A percentile compares a stretch with the other conserved stretches of the same genome.
These are phyloP conservation scores for Montipora cactus DNA, from an alignment of 64 coral and sea anemone genomes.

Conservation along the genomic window DNA sequence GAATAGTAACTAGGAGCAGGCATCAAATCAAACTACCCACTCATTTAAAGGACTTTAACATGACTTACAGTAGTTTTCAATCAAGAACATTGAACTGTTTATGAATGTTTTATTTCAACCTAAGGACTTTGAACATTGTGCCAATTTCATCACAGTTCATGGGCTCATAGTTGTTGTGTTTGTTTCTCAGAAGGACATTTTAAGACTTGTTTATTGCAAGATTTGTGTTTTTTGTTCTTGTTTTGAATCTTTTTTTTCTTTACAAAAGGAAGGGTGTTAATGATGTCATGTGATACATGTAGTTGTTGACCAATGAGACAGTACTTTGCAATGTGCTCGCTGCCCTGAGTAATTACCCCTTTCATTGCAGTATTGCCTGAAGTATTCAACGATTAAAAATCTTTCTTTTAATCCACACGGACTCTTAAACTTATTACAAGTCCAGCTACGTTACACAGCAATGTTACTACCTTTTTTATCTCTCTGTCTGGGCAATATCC, in stretches of 20 bases:
- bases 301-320: not conserved
- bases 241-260: not conserved
- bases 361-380: no score
- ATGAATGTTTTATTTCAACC: not conserved
- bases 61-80: not conserved
- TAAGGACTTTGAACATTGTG: not conserved
- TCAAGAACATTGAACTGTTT: not conserved
- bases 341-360: no score
- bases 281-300: constrained; percentile 3
- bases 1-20: not conserved
- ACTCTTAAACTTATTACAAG: no score
- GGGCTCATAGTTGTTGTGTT: not conserved
- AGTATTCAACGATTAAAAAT: no score
- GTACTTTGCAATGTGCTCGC: no score
- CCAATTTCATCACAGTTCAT: not conserved
- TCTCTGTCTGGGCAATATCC: no score
- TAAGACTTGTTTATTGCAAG: no score
- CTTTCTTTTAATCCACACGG: no score
- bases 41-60: not conserved
- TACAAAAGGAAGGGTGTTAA: constrained; percentile 5
- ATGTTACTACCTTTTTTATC: no score
- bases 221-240: not conserved
- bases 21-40: not conserved
- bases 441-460: no score
- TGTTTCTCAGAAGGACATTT: no score